Percentiles rank a stretch among this genome's conserved stretches.
Conservation (phyloP, 2,113 vertebrate genomes). For the Sapajus apella region DNA sequence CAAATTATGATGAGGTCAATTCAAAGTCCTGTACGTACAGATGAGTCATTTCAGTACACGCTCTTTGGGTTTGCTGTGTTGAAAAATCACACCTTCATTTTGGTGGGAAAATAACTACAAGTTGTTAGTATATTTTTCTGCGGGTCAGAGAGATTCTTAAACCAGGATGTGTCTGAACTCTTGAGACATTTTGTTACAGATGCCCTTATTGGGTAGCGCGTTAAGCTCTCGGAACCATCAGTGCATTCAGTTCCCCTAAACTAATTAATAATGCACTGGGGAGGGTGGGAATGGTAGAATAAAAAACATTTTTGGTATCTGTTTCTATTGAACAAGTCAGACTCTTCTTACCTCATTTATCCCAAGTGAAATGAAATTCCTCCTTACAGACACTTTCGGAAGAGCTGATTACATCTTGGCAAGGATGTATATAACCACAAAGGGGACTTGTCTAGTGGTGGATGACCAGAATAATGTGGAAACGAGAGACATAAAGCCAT, state of each 20-base stretch:
- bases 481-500: not conserved
- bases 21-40: not conserved
- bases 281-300: not conserved
- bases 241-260: not conserved
- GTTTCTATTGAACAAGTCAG: not conserved
- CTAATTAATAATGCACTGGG: not conserved
- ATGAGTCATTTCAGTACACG: constrained; percentile 12
- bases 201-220: not conserved
- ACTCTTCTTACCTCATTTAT: not conserved
- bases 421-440: not conserved
- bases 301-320: not conserved
- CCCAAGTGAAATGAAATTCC: not conserved
- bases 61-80: not conserved
- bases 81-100: constrained; percentile 4
- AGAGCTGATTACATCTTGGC: not conserved
- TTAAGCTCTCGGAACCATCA: not conserved
- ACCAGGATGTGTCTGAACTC: not conserved
- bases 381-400: not conserved
- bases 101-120: not conserved
- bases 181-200: not conserved
- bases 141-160: not conserved
- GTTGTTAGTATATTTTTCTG: not conserved
- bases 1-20: not conserved
- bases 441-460: not conserved
- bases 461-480: not conserved